Evolutionary conservation across 2,113 vertebrate genomes (phyloP).

Genomic region (Holacanthus passer): DNA sequence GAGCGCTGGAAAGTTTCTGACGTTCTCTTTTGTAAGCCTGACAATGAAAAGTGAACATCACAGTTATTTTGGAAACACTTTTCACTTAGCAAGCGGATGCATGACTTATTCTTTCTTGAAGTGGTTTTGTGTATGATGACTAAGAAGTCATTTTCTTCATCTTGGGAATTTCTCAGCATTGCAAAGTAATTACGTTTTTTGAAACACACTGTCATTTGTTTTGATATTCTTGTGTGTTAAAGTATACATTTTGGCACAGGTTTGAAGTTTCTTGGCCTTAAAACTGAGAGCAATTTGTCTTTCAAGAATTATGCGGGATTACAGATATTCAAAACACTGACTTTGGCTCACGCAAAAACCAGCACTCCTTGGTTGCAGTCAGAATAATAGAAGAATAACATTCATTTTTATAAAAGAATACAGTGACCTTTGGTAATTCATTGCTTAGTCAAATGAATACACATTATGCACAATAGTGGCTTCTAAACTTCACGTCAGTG

Average conservation of each 20-base stretch:
- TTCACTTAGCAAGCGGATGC: constrained; percentile 6
- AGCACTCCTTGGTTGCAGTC: neutral
- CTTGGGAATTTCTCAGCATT: constrained; percentile 35
- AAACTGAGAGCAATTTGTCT: constrained; percentile 14
- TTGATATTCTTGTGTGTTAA: neutral
- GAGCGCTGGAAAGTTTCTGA: constrained; percentile 15
- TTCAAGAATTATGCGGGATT: neutral
- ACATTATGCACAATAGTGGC: neutral
- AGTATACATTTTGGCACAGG: neutral
- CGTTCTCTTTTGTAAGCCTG: neutral
- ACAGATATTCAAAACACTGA: neutral
- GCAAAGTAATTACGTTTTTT: neutral
- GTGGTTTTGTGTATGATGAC: constrained; percentile 43
- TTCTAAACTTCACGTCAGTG: neutral
- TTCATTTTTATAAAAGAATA: neutral
- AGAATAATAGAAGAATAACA: neutral
- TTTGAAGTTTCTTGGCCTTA: neutral
- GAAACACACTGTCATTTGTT: constrained; percentile 23
- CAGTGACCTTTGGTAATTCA: neutral
- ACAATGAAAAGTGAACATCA: constrained; percentile 22
- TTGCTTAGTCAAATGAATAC: neutral
- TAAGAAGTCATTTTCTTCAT: constrained; percentile 40
- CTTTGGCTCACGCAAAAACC: neutral
- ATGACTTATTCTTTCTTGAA: constrained; percentile 44
- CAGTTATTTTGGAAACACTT: constrained; percentile 48